phyloP scores from a whole-genome alignment of 1,140 invertebrate species.

The Proales similis region DNA sequence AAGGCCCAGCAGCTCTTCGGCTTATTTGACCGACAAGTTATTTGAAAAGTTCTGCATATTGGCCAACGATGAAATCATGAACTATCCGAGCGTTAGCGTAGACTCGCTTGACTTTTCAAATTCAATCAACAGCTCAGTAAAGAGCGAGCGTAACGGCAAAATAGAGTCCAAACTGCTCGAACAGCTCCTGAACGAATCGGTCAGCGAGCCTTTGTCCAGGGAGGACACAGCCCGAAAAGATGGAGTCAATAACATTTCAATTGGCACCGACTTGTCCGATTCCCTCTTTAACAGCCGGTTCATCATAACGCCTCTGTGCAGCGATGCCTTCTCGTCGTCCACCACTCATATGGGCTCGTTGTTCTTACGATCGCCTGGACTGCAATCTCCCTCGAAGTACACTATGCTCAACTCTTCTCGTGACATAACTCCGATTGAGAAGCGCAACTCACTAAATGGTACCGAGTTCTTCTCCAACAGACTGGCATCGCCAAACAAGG shows the following conservation, averaged over 20 bases:
- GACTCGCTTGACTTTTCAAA: too few relatives aligned
- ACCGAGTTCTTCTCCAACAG: too few relatives aligned
- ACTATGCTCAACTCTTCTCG: too few relatives aligned
- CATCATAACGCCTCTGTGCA: constrained; percentile 32
- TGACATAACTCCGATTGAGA: neutral
- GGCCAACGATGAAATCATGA: constrained; percentile 13
- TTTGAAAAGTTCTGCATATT: constrained; percentile 20
- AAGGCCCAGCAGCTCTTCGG: too few relatives aligned
- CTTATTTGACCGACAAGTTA: constrained; percentile 12
- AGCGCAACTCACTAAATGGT: neutral
- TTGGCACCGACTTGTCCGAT: too few relatives aligned
- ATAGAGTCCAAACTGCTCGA: constrained; percentile 1
- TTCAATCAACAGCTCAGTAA: too few relatives aligned
- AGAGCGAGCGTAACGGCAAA: too few relatives aligned
- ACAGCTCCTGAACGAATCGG: neutral
- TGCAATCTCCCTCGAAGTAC: too few relatives aligned
- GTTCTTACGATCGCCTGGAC: constrained; percentile 1
- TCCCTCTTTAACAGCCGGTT: constrained; percentile 32
- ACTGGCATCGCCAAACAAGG: constrained; percentile 1
- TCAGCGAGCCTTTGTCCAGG: neutral
- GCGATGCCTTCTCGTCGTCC: constrained; percentile 19
- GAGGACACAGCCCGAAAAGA: too few relatives aligned
- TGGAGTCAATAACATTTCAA: too few relatives aligned
- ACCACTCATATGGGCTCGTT: constrained; percentile 6
- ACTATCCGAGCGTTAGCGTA: too few relatives aligned